Base-by-base conservation (phyloP, 2,888 invertebrate species). In the Yponomeuta plumbellus region DNA sequence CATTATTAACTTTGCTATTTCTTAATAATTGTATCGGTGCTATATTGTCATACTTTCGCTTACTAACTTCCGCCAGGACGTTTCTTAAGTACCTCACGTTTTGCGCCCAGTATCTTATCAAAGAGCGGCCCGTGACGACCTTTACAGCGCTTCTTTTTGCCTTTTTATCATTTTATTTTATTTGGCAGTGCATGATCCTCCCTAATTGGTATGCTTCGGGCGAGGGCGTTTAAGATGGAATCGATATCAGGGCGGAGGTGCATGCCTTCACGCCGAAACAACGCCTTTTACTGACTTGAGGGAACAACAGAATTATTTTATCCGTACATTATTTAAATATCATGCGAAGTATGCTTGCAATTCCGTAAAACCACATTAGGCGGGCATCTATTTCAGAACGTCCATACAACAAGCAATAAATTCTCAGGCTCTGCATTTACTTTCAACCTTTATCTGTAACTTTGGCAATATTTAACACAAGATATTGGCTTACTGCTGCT, bases 201-300 rank as follows among this genome's bases (percentile, higher is more conserved):
- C 74, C 74, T 76, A 76, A 79, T 80, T 78, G 81, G 86, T 83
- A 88, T 85, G 86, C 84, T 75, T 76, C 73, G 73, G 71, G 75
- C 79, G 78, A 76, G 80, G 74, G 75, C 76, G 79, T 75, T 80
- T 80, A 76, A 85, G 85, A 86, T 86, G 69, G 78, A 76, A 76
- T 77, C 78, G 84, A 88, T 86, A 84, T 64, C 72, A 71, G 67
- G 71, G 79, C 80, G 76, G 74, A 72, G 73, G 80, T 76, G 83
- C 85, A 79, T 84, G 79, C 85, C 81, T 81, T 83, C 84, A 86
- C 86, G 83, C 82, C 79, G 23, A 44, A 59, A 59, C 58, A 21
- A 39, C 56, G 20, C 26, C 21, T 44, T 23, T n/a, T 21, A 44
- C 26, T n/a, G 17, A 64, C n/a, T 56, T 23, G 21, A 64, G 23